phyloP scores from a whole-genome alignment of 2,113 vertebrate genomes.

The Trichomycterus rosablanca region DNA sequence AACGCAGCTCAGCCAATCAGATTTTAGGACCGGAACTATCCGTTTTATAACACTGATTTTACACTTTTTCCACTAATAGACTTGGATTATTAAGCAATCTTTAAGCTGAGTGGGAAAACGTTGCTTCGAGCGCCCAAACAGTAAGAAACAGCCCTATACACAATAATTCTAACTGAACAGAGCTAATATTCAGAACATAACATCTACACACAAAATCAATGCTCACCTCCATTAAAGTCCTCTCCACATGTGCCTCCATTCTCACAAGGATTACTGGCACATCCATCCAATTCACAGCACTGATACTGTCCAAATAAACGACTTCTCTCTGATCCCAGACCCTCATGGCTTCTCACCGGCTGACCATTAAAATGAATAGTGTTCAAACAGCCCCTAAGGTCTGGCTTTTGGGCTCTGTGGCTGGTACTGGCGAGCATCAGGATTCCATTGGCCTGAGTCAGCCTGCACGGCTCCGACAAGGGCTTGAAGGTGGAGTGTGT shows the following conservation, averaged over 20 bases:
- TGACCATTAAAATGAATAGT: conserved; percentile 70
- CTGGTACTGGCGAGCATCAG: conserved; percentile 68
- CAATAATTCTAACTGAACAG: no score
- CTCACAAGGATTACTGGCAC: conserved; percentile 71
- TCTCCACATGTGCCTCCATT: conserved; percentile 77
- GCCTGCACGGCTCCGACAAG: conserved; percentile 66
- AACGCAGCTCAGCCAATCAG: no score
- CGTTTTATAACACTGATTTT: no score
- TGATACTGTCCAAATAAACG: conserved; percentile 71
- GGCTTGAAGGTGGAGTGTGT: conserved; percentile 46
- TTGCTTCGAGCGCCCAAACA: no score
- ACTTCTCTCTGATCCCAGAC: conserved; percentile 52
- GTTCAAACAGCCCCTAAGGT: conserved; percentile 84
- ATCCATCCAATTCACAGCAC: conserved; percentile 71
- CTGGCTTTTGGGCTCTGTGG: conserved; percentile 42
- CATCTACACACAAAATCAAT: no score
- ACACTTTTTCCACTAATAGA: no score
- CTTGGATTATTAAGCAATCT: no score
- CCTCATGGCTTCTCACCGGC: conserved; percentile 57
- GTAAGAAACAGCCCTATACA: no score
- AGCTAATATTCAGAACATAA: no score
- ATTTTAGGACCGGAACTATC: no score
- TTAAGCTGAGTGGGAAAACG: no score
- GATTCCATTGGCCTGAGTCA: conserved; percentile 55
- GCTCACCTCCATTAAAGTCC: conserved; percentile 68